phyloP scores from a whole-genome alignment of 1,140 invertebrate species.

The Olivierus martensii region DNA sequence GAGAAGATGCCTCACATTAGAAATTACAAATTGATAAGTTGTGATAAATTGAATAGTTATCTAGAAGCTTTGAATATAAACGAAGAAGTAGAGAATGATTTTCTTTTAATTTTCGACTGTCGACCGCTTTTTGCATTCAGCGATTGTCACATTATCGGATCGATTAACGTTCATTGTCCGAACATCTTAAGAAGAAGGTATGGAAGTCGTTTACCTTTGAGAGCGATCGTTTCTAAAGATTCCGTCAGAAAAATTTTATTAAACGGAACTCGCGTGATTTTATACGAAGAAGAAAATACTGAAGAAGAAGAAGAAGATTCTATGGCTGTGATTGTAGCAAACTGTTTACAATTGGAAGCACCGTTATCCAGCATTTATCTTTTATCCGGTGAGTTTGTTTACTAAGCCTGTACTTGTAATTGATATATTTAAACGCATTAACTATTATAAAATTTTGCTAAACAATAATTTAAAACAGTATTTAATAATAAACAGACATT shows the following conservation, averaged over 20 bases:
- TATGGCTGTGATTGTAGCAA: conserved; percentile 26
- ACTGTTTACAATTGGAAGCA: conserved; percentile 27
- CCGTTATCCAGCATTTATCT: conserved; percentile 22
- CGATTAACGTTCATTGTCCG: conserved; percentile 31
- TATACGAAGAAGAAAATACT: conserved; percentile 26
- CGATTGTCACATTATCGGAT: conserved; percentile 25
- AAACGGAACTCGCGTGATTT: conserved; percentile 22
- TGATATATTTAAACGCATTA: too few species aligned
- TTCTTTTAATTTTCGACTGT: conserved; percentile 23
- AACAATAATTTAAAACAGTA: too few species aligned
- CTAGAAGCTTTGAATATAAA: too few species aligned
- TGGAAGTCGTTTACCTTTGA: conserved; percentile 27
- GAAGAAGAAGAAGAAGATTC: conserved; percentile 23
- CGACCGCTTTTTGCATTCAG: conserved; percentile 31
- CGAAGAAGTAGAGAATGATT: too few species aligned
- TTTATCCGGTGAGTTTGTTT: conserved; percentile 19
- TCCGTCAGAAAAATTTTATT: conserved; percentile 22
- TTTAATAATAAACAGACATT: too few species aligned
- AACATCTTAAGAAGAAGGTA: conserved; percentile 30
- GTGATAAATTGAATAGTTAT: too few species aligned
- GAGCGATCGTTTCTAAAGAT: conserved; percentile 27
- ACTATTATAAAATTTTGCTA: too few species aligned
- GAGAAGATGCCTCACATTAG: too few species aligned
- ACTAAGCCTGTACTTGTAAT: too few species aligned
- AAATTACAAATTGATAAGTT: too few species aligned